Evolutionary conservation across 2,113 vertebrate species (phyloP).

Genomic region (Pseudorhombus dupliciocellatus): DNA sequence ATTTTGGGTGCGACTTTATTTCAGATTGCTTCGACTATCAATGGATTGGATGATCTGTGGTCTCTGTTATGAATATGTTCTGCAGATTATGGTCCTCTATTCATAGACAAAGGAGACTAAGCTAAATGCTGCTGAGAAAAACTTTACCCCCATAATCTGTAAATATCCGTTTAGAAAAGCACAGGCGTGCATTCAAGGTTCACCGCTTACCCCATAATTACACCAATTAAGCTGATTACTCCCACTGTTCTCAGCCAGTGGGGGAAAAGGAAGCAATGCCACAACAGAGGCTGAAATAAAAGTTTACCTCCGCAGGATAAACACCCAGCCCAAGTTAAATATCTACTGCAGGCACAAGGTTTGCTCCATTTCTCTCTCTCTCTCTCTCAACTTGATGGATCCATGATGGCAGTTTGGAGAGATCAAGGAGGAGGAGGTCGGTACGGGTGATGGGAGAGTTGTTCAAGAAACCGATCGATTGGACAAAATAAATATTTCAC

Average conservation of each 20-base stretch:
- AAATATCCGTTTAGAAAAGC: constrained; percentile 62
- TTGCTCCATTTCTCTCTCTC: constrained; percentile 11
- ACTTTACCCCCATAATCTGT: constrained; percentile 56
- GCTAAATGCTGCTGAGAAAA: constrained; percentile 32
- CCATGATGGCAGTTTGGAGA: constrained; percentile 46
- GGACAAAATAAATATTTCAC: constrained; percentile 70
- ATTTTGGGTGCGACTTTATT: background rate
- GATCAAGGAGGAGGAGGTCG: constrained; percentile 22
- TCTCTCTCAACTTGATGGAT: constrained; percentile 36
- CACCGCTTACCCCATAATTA: constrained; percentile 63
- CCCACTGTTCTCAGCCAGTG: constrained; percentile 61
- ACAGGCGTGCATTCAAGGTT: constrained; percentile 58
- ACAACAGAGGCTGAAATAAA: constrained; percentile 55
- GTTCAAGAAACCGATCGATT: constrained; percentile 59
- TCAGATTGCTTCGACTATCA: background rate
- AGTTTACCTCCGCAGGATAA: constrained; percentile 66
- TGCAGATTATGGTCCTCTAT: constrained; percentile 23
- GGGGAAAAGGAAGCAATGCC: constrained; percentile 53
- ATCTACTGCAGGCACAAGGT: constrained; percentile 11
- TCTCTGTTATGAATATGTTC: constrained; percentile 13
- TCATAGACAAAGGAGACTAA: constrained; percentile 30
- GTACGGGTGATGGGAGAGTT: constrained; percentile 14
- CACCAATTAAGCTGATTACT: constrained; percentile 70
- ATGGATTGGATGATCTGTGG: background rate
- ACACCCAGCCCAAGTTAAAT: constrained; percentile 41